Percentiles rank a stretch among this genome's conserved stretches.
Evolutionary conservation across 1,140 invertebrate genomes (phyloP).

Genomic region (Neuroterus valhalla): DNA sequence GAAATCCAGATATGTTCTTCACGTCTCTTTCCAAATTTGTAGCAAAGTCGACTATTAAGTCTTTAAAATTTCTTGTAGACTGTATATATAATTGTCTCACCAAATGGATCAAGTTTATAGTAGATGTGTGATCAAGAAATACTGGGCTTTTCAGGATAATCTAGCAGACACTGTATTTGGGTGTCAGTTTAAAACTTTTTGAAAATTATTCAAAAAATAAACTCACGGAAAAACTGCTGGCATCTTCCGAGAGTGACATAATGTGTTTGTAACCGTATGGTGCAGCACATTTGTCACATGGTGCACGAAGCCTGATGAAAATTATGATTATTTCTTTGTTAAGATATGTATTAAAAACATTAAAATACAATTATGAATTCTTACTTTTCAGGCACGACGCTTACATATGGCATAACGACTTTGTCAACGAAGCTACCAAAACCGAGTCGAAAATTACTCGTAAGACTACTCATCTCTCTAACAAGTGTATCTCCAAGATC

Average conservation of each 20-base stretch:
- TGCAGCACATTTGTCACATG: not conserved
- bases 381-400: slow-evolving; percentile 19
- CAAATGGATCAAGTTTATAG: too few relatives aligned
- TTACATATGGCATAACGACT: slow-evolving; percentile 81
- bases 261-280: slow-evolving; percentile 24
- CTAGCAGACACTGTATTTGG: too few relatives aligned
- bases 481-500: slow-evolving; percentile 80
- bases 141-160: too few relatives aligned
- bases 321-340: not conserved
- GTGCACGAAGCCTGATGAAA: not conserved
- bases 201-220: not conserved
- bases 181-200: too few relatives aligned
- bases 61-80: too few relatives aligned
- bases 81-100: too few relatives aligned
- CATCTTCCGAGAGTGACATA: slow-evolving; percentile 15
- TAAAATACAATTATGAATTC: not conserved
- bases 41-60: too few relatives aligned
- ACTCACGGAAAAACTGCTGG: slow-evolving; percentile 13
- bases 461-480: slow-evolving; percentile 83
- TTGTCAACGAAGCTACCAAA: slow-evolving; percentile 95
- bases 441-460: slow-evolving; percentile 87
- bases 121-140: too few relatives aligned
- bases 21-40: too few relatives aligned
- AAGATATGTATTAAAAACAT: not conserved
- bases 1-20: too few relatives aligned